Evolutionary conservation across 2,888 invertebrate species (phyloP).

Genomic region (Micoletzkya japonica): DNA sequence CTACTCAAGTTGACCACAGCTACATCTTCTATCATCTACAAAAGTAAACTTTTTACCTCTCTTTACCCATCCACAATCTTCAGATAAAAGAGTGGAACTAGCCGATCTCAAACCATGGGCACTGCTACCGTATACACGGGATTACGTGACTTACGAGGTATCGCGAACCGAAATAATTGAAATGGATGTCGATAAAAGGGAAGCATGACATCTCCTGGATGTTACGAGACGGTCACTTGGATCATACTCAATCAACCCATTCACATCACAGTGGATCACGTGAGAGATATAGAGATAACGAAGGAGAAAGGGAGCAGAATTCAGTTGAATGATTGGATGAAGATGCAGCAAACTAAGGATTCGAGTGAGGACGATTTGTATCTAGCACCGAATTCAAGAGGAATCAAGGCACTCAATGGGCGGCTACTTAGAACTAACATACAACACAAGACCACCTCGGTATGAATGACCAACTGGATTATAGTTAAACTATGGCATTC

Average conservation of each 20-base stretch:
- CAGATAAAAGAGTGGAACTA: slow-evolving; percentile 43
- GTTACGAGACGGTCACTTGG: slow-evolving; percentile 76
- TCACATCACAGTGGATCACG: slow-evolving; percentile 92
- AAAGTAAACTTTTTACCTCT: slow-evolving; percentile 29
- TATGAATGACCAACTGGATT: no score
- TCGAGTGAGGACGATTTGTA: slow-evolving; percentile 35
- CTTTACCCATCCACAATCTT: not conserved
- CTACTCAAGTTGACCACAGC: slow-evolving; percentile 49
- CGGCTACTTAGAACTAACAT: slow-evolving; percentile 93
- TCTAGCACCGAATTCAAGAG: slow-evolving; percentile 89
- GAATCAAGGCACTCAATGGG: slow-evolving; percentile 87
- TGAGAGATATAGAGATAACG: slow-evolving; percentile 68
- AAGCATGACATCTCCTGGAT: slow-evolving; percentile 86
- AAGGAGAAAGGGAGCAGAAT: no score
- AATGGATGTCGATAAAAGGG: no score
- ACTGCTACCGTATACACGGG: slow-evolving; percentile 47
- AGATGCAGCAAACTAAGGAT: slow-evolving; percentile 39
- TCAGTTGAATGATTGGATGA: slow-evolving; percentile 47
- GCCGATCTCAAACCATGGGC: slow-evolving; percentile 50
- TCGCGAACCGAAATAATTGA: not conserved
- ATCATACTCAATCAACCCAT: slow-evolving; percentile 95
- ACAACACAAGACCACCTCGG: slow-evolving; percentile 76
- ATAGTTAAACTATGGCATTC: no score
- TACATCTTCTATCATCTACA: slow-evolving; percentile 38
- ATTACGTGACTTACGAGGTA: slow-evolving; percentile 47